Evolutionary conservation across 30 jellyfish, hydroid and myxozoan species (phyloP).

Genomic region (Rhopilema esculentum): DNA sequence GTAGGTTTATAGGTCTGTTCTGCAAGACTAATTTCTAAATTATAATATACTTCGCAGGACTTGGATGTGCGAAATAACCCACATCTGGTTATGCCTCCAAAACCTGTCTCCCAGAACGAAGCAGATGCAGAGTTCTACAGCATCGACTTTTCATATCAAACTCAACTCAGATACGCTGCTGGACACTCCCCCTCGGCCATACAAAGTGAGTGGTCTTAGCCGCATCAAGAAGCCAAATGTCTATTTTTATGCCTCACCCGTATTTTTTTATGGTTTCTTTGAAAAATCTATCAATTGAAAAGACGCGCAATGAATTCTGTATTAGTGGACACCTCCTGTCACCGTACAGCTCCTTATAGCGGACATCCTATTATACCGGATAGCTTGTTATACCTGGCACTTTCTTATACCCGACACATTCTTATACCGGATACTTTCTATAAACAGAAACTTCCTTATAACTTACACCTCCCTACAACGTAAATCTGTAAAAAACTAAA

Average conservation of each 20-base stretch:
- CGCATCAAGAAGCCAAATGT: background rate
- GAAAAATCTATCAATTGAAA: conserved; percentile 97
- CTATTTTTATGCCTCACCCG: background rate
- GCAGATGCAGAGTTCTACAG: conserved; percentile 98
- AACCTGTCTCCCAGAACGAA: conserved; percentile 98
- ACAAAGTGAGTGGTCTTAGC: conserved; percentile 69
- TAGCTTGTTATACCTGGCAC: no score
- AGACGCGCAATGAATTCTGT: no score
- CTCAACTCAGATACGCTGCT: conserved; percentile 98
- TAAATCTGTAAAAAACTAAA: no score
- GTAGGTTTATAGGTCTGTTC: no score
- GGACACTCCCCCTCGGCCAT: conserved; percentile 97
- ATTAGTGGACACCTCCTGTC: no score
- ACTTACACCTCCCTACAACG: no score
- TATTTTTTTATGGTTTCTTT: conserved; percentile 74
- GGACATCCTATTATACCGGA: no score
- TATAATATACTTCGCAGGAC: conserved; percentile 45
- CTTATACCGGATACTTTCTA: no score
- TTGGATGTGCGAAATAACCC: conserved; percentile 98
- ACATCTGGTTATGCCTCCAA: conserved; percentile 98
- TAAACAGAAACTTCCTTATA: no score
- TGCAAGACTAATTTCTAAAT: background rate
- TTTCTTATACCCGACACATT: no score
- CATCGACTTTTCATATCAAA: conserved; percentile 98
- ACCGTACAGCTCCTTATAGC: no score